Base-by-base conservation (phyloP, 2,113 vertebrate genomes). In the Phrynosoma platyrhinos region DNA sequence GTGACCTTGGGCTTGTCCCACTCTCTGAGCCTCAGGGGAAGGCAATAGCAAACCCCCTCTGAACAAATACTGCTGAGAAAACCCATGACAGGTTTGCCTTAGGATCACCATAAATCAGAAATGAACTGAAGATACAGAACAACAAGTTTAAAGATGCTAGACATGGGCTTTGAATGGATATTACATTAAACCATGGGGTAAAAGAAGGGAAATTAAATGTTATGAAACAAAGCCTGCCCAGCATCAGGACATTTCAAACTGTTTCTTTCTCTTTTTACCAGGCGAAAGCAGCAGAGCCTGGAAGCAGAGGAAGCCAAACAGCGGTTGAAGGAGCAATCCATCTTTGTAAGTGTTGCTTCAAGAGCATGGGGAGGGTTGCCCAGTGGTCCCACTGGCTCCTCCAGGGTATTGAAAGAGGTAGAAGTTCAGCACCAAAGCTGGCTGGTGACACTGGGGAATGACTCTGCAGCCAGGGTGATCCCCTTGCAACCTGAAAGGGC, bases 261-360 rank as follows among this genome's bases (percentile, higher is more conserved):
- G 52, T 42, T 91, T 79, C 7, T 0, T 0, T 85, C 76, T 78
- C 21, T 58, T 89, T 0, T 0, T 52, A 0, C 0, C 94, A 99
- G 98, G 97, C 96, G 98, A 97, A 99, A 98, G 96, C 95, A 98
- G 94, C 98, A 96, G 95, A 97, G 93, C 89, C 92, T 97, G 95
- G 99, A 99, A 89, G 98, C 98, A 0, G 98, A 99, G 82, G 98
- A 99, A 94, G 97, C 98, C 94, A 97, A 96, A 95, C 98, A 98
- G 93, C 96, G 96, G 89, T 92, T 97, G 95, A 96, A 95, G 95
- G 97, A 93, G 87, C 98, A 98, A 91, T 96, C 97, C 30, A 93
- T 98, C 93, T 97, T 98, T 5, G 98, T 99, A 94, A 98, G 98
- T 96, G 88, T 86, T 6, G 0, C 0, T 0, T 16, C 0, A 0